Conservation (phyloP, 2,113 vertebrate genomes). For the Forbesichthys agassizii region DNA sequence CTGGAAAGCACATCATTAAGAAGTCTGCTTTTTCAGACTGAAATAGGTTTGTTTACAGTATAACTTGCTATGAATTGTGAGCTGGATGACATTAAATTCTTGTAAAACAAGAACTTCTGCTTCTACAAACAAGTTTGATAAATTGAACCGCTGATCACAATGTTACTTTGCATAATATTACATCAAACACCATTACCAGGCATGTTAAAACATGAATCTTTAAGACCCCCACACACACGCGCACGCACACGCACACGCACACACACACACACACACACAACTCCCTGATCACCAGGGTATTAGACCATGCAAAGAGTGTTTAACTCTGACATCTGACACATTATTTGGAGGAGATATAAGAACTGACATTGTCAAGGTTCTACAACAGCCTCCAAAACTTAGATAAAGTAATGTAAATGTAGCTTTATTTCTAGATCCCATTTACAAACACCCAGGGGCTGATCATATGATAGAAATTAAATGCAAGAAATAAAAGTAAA, state of each 20-base stretch:
- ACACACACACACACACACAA: no score
- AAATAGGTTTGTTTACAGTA: background rate
- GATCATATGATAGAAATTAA: no score
- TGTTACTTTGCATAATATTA: background rate
- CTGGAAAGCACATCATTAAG: background rate
- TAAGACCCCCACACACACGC: no score
- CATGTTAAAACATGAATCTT: background rate
- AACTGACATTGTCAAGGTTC: background rate
- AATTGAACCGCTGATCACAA: background rate
- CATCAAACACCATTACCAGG: background rate
- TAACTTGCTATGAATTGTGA: background rate
- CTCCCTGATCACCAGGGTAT: slow-evolving; percentile 1
- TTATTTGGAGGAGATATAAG: background rate
- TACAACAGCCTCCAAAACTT: no score
- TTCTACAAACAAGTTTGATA: background rate
- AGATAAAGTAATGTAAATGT: no score
- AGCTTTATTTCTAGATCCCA: no score
- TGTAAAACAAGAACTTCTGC: background rate
- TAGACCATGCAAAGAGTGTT: background rate
- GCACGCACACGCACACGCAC: no score
- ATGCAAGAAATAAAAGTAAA: no score
- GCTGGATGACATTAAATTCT: background rate
- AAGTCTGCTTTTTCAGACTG: background rate
- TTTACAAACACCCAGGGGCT: no score
- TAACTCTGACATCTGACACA: slow-evolving; percentile 11